These are phyloP conservation scores for Globodera rostochiensis DNA, from an alignment of 1,140 invertebrate genomes.

Conservation along the genomic window DNA sequence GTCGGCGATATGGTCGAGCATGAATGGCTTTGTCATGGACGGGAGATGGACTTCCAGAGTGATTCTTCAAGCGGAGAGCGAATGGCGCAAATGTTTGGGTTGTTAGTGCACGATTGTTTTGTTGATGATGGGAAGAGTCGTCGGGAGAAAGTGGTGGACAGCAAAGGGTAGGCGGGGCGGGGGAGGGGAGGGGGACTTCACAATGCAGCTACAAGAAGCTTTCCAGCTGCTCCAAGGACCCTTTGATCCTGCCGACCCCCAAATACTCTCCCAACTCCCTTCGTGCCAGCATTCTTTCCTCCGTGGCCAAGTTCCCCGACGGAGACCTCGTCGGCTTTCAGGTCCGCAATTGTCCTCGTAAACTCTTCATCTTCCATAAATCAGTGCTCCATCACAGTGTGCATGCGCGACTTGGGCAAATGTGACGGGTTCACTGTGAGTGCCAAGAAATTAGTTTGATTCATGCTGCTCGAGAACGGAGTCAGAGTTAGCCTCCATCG, in stretches of 20 bases:
- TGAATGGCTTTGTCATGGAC: slow-evolving; percentile 38
- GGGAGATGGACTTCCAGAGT: slow-evolving; percentile 7
- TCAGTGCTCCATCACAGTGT: slow-evolving; percentile 42
- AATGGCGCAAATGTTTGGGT: slow-evolving; percentile 25
- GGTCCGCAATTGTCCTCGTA: not conserved
- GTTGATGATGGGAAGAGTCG: slow-evolving; percentile 35
- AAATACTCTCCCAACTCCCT: slow-evolving; percentile 34
- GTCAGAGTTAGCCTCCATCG: not conserved
- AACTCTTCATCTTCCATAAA: not conserved
- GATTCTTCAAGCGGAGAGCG: not conserved
- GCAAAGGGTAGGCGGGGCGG: slow-evolving; percentile 22
- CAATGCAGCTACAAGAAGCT: not conserved
- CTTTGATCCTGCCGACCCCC: slow-evolving; percentile 41
- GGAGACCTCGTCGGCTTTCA: slow-evolving; percentile 43
- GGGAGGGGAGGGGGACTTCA: not conserved
- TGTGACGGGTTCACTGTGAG: slow-evolving; percentile 39
- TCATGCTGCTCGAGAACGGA: too few relatives aligned
- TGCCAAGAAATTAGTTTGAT: not conserved
- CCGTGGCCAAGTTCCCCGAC: slow-evolving; percentile 46
- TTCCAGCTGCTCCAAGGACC: slow-evolving; percentile 35
- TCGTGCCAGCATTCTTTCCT: slow-evolving; percentile 25
- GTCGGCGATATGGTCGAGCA: slow-evolving; percentile 43
- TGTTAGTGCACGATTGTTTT: slow-evolving; percentile 40
- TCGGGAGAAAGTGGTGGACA: slow-evolving; percentile 30
- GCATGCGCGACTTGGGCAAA: slow-evolving; percentile 34